Evolutionary conservation across 1,140 invertebrate species (phyloP), one percentile per base, ranked within the genome.

Genomic region (Heterodera carotae): DNA sequence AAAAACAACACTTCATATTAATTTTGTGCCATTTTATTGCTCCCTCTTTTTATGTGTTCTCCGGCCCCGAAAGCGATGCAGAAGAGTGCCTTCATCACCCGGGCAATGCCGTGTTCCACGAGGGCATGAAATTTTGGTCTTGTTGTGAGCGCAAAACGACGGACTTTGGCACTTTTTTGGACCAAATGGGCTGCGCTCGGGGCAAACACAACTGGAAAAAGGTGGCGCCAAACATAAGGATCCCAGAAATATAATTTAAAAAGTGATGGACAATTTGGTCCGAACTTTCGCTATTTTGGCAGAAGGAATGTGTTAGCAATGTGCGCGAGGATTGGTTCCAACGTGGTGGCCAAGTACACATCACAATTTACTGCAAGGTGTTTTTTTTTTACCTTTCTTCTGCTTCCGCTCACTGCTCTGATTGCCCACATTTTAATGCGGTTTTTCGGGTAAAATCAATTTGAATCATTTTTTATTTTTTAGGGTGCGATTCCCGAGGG

Each of bases 91-190:
- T 90, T 59, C 91, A 93, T 90, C 97, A 99, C 90, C 91, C 94
- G 29, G 97, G 96, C 0, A 89, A 90, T 25, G 94, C 96, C 2
- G 91, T 99, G 62, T 99, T 99, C 88, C 97, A 99, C 87, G 97
- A 99, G 90, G 97, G 91, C 0, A 90, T 98, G 87, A 99, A 99
- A 89, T 99, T 92, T 88, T 99, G 96, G 96, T 93, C 94, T 0
- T 99, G 97, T 86, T 99, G 96, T 86, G 91, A 93, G 81, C 93
- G 93, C 84, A 93, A 93, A 84, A 98, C 96, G 1, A 93, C 94
- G 15, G 95, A 99, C 87, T 99, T 99, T 88, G 91, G 93, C 74
- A 91, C 90, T 18, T 98, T 98, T 88, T 89, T 98, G 36, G 92
- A 92, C 66, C 96, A 98, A 90, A 91, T 91, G 43, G 91, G 91